Percentiles rank a stretch among this genome's conserved stretches.
phyloP scores from a whole-genome alignment of 2,888 invertebrate species.

The Griposia aprilina region DNA sequence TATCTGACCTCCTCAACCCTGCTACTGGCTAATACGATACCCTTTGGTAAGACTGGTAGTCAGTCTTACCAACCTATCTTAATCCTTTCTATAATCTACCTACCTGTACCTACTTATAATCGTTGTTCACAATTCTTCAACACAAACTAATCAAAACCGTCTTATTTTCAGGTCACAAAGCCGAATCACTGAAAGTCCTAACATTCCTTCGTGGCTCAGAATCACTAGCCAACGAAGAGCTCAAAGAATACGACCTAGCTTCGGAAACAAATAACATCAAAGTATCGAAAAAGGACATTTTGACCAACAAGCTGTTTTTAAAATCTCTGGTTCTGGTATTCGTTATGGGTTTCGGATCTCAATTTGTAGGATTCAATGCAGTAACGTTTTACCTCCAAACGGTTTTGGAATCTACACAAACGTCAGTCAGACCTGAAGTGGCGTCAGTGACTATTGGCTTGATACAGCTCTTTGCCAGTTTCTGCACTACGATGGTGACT shows the following conservation, averaged over 20 bases:
- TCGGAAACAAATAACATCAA: constrained; percentile 35
- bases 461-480: constrained; percentile 77
- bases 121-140: neutral
- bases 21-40: no score
- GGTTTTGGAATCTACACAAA: constrained; percentile 78
- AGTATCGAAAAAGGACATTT: constrained; percentile 57
- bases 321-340: constrained; percentile 52
- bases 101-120: neutral
- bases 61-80: no score
- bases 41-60: no score
- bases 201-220: constrained; percentile 78
- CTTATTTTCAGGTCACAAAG: constrained; percentile 72
- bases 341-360: constrained; percentile 52
- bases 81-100: no score
- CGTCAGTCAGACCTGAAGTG: constrained; percentile 75
- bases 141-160: neutral
- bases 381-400: constrained; percentile 81
- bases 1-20: no score
- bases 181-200: constrained; percentile 75
- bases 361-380: constrained; percentile 77
- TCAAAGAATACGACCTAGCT: constrained; percentile 75
- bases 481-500: constrained; percentile 64
- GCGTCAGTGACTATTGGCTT: constrained; percentile 79
- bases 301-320: constrained; percentile 54
- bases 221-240: constrained; percentile 73